These are phyloP conservation scores for Larimichthys crocea DNA, from an alignment of 2,113 vertebrate species.

Conservation along the genomic window DNA sequence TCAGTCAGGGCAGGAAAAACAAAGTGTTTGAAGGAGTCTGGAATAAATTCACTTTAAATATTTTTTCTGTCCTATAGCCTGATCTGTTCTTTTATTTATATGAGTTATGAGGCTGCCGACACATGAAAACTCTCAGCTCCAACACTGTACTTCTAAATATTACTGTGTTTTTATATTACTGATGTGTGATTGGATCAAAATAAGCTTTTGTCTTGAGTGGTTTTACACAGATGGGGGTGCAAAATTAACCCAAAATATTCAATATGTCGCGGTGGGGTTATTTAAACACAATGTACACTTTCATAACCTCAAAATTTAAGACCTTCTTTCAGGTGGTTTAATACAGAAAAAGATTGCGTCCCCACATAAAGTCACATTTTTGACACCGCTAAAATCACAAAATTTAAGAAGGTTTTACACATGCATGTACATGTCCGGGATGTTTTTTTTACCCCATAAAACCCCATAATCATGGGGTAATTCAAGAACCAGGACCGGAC, in stretches of 20 bases:
- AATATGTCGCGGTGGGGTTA: neutral
- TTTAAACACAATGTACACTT: neutral
- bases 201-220: neutral
- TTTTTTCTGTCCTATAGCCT: conserved; percentile 27
- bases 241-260: neutral
- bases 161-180: neutral
- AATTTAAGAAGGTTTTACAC: too few species aligned
- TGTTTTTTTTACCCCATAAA: too few species aligned
- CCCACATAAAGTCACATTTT: too few species aligned
- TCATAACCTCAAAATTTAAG: too few species aligned
- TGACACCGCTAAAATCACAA: too few species aligned
- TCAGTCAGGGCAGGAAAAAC: conserved; percentile 68
- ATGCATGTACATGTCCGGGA: too few species aligned
- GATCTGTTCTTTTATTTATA: conserved; percentile 4
- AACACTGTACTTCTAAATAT: too few species aligned
- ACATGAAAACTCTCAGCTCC: neutral
- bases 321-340: too few species aligned
- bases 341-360: too few species aligned
- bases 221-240: neutral
- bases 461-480: too few species aligned
- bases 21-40: conserved; percentile 56
- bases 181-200: conserved; percentile 1
- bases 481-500: too few species aligned
- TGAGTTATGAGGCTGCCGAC: neutral
- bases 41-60: conserved; percentile 51